These are phyloP conservation scores for Lycia hirtaria DNA, from an alignment of 2,888 invertebrate genomes.

Conservation along the genomic window DNA sequence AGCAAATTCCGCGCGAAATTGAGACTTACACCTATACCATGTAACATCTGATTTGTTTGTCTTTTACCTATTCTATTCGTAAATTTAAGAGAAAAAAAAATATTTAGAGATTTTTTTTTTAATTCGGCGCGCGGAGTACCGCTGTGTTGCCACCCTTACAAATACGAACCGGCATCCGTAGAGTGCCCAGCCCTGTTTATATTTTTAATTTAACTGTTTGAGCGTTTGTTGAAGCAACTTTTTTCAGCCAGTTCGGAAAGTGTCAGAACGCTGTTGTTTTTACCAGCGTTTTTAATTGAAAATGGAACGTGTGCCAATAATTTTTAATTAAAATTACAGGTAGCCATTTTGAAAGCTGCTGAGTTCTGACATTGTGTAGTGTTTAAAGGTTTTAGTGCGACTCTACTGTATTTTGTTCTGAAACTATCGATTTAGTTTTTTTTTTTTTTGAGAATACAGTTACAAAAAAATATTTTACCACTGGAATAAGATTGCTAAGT, in stretches of 20 bases:
- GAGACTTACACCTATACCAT: too few species aligned
- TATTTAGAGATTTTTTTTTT: too few species aligned
- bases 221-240: conserved; percentile 49
- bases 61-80: too few species aligned
- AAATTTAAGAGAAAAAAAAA: too few species aligned
- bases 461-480: too few species aligned
- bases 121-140: too few species aligned
- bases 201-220: conserved; percentile 56
- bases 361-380: conserved; percentile 15
- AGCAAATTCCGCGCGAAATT: too few species aligned
- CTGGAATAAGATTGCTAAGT: too few species aligned
- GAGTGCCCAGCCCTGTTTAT: conserved; percentile 53
- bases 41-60: too few species aligned
- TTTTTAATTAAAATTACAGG: conserved; percentile 32
- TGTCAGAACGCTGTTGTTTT: conserved; percentile 41
- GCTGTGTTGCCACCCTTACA: conserved; percentile 45
- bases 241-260: conserved; percentile 39
- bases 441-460: too few species aligned
- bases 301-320: conserved; percentile 35
- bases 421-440: too few species aligned
- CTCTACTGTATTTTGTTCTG: conserved; percentile 11
- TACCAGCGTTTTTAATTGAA: conserved; percentile 44
- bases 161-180: conserved; percentile 60
- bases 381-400: not conserved
- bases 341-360: conserved; percentile 9